A percentile compares a stretch with the other conserved stretches of the same genome.
Conservation (phyloP, 92 coral and sea anemone species). For the Diadumene lineata region DNA sequence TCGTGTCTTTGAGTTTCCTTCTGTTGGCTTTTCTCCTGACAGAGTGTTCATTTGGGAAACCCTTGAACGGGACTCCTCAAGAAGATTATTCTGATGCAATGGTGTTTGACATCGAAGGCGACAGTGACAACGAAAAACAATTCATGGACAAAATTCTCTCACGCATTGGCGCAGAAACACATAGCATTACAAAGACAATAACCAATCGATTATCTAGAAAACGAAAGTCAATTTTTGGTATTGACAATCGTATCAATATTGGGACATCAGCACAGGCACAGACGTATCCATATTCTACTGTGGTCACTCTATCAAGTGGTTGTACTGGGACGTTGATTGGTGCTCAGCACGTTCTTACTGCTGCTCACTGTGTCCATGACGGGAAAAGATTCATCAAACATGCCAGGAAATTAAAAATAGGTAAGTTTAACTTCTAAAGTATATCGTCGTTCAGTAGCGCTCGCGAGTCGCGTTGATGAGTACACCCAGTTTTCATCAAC, state of each 20-base stretch:
- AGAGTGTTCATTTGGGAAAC: background rate
- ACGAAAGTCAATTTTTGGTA: conserved; percentile 49
- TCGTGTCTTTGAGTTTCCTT: background rate
- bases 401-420: conserved; percentile 68
- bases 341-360: conserved; percentile 76
- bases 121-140: conserved; percentile 36
- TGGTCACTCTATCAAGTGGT: conserved; percentile 68
- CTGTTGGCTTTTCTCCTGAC: background rate
- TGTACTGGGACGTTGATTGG: conserved; percentile 89
- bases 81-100: background rate
- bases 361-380: conserved; percentile 86
- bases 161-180: background rate
- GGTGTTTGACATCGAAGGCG: conserved; percentile 28
- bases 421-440: conserved; percentile 35
- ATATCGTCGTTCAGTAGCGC: background rate
- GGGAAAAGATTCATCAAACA: conserved; percentile 50
- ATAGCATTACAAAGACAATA: background rate
- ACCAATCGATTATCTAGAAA: conserved; percentile 19
- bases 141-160: conserved; percentile 24
- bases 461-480: conserved; percentile 7
- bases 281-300: conserved; percentile 68
- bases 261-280: conserved; percentile 64
- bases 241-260: conserved; percentile 64
- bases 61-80: background rate
- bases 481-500: conserved; percentile 10